Evolutionary conservation across 35 echinoderm and acorn worm species (phyloP), one percentile per base, ranked within the genome.

Genomic region (Nesometra sesokonis): DNA sequence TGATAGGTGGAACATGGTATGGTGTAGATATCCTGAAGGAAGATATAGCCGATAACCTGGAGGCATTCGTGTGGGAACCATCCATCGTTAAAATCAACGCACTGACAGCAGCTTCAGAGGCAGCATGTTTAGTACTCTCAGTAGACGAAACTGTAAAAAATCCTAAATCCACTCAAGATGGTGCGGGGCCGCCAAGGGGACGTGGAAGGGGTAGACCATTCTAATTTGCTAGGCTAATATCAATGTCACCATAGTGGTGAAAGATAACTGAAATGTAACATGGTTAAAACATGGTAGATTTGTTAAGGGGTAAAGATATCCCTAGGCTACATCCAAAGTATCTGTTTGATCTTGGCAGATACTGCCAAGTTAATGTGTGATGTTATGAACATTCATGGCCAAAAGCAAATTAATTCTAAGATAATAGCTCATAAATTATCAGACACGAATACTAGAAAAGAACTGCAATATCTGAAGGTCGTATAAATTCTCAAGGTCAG

Each of bases 61-160:
- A 90, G 33, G 96, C 96, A 21, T 99, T 90, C 40, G 96, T 99
- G 23, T 99, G 96, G 96, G 96, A 99, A 82, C 96, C 96, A 23
- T 81, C 96, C 13, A 86, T 99, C 30, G 96, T 99, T 76, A 99
- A 99, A 85, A 99, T 94, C 27, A 99, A 99, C 47, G 96, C 96
- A 29, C 82, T 99, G n/a, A 99, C 96, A 2, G 96, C 96, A 31
- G 96, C 96, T 13, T 94, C 96, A 0, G 96, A 99, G 78, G 96
- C 96, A 19, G 93, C 93, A 5, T 99, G 96, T 85, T 77, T 99
- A 17, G 88, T 99, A 3, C 90, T 99, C 37, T 99, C 96, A 0
- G 96, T 99, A 13, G 96, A 99, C 43, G 96, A 99, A 78, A 99
- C 96, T 32, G 89, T 99, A 40, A 99, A 99, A 86, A 99, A 99